Conservation (phyloP, 2,113 vertebrate species). For the Ancistrus triradiatus region DNA sequence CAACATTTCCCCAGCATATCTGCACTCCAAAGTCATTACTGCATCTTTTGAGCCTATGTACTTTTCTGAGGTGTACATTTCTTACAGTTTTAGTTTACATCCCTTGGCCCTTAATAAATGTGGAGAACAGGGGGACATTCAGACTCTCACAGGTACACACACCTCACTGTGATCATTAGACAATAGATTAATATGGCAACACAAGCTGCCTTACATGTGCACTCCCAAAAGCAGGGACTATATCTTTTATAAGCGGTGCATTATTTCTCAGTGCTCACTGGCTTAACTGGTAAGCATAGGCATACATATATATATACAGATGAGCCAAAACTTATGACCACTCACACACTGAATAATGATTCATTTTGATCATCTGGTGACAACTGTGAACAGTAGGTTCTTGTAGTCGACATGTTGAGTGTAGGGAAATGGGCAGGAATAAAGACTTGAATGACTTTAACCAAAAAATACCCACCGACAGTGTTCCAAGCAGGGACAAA, state of each 20-base stretch:
- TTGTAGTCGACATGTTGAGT: no score
- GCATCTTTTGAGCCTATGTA: no score
- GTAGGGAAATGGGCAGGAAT: no score
- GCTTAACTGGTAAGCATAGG: conserved; percentile 86
- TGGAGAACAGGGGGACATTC: conserved; percentile 34
- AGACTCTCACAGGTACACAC: conserved; percentile 25
- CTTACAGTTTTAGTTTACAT: conserved; percentile 43
- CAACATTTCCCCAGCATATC: no score
- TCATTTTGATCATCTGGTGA: no score
- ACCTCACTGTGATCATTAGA: conserved; percentile 38
- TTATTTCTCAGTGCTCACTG: conserved; percentile 81
- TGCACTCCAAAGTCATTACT: neutral
- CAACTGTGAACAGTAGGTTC: no score
- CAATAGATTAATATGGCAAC: conserved; percentile 36
- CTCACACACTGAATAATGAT: no score
- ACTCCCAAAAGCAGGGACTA: conserved; percentile 53
- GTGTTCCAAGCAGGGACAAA: no score
- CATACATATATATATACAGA: conserved; percentile 32
- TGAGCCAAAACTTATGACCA: neutral
- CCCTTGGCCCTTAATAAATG: conserved; percentile 50
- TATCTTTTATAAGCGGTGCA: conserved; percentile 72
- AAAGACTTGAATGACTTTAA: no score
- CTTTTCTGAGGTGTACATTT: no score
- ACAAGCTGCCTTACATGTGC: conserved; percentile 46
- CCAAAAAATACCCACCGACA: no score